Conservation (phyloP, 2,797 vertebrate species). For the Odontamblyopus rebecca region DNA sequence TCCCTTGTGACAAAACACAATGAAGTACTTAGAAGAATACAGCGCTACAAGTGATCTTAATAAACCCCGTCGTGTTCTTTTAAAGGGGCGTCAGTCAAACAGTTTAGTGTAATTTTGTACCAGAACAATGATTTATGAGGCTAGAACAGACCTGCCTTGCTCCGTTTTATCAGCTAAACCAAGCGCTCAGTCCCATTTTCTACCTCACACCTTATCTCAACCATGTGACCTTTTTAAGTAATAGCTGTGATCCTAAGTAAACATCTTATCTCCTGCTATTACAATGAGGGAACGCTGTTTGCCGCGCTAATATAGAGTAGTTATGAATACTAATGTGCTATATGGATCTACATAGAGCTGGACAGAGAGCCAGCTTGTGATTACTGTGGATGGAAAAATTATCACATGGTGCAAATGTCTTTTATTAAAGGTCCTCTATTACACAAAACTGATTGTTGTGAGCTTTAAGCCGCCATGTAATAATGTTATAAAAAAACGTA, state of each 20-base stretch:
- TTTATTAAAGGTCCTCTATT: no score
- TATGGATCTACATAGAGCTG: conserved; percentile 52
- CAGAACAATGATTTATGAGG: conserved; percentile 67
- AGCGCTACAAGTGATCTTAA: conserved; percentile 44
- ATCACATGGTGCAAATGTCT: no score
- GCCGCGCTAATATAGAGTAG: conserved; percentile 57
- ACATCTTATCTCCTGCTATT: conserved; percentile 38
- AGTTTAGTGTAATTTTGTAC: conserved; percentile 57
- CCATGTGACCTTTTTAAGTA: conserved; percentile 30
- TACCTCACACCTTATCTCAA: conserved; percentile 45
- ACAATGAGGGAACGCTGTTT: conserved; percentile 34
- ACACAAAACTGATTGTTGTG: no score
- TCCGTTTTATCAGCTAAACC: conserved; percentile 60
- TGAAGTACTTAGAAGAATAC: conserved; percentile 47
- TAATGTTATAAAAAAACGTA: no score
- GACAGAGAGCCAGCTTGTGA: conserved; percentile 27
- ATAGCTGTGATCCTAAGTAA: conserved; percentile 39
- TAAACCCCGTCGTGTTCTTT: conserved; percentile 36
- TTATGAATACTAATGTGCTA: conserved; percentile 61
- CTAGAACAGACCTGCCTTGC: conserved; percentile 34
- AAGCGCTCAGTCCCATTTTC: conserved; percentile 47
- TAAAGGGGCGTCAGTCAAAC: conserved; percentile 42
- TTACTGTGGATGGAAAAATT: neutral
- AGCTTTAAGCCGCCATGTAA: no score
- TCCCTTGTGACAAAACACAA: conserved; percentile 24